Evolutionary conservation across 2,113 vertebrate species (phyloP).

Genomic region (Rousettus leschenaultii): DNA sequence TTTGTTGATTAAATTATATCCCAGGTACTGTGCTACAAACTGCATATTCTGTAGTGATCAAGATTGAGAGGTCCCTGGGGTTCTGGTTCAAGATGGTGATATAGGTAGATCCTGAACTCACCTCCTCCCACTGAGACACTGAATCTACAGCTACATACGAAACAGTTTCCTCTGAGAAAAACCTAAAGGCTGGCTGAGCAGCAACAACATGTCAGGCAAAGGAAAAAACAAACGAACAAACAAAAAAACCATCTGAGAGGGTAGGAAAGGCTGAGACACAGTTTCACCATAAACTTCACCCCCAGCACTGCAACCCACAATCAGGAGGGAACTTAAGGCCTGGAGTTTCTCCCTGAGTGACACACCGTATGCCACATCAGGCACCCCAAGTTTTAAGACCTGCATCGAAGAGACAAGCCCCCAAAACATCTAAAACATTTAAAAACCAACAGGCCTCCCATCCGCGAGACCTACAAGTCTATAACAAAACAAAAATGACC

Average conservation of each 20-base stretch:
- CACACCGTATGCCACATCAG: neutral
- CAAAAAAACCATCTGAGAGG: fast-evolving
- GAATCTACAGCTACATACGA: neutral
- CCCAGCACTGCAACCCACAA: fast-evolving
- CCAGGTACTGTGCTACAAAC: neutral
- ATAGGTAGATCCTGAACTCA: neutral
- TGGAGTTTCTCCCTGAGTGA: neutral
- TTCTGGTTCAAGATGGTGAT: neutral
- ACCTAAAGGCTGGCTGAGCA: neutral
- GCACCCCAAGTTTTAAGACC: neutral
- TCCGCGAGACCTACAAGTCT: too few species aligned
- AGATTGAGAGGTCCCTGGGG: neutral
- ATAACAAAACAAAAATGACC: neutral
- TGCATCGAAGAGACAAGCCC: neutral
- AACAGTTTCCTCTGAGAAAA: neutral
- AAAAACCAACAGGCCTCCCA: neutral
- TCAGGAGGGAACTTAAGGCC: too few species aligned
- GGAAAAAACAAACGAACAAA: neutral
- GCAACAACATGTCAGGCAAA: neutral
- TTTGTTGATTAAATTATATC: neutral
- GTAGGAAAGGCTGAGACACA: neutral
- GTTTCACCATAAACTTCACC: neutral
- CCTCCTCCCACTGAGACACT: neutral
- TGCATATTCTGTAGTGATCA: neutral
- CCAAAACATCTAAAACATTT: neutral